These are phyloP conservation scores for Propsilocerus akamusi DNA, from an alignment of 1,140 invertebrate species.

Conservation along the genomic window DNA sequence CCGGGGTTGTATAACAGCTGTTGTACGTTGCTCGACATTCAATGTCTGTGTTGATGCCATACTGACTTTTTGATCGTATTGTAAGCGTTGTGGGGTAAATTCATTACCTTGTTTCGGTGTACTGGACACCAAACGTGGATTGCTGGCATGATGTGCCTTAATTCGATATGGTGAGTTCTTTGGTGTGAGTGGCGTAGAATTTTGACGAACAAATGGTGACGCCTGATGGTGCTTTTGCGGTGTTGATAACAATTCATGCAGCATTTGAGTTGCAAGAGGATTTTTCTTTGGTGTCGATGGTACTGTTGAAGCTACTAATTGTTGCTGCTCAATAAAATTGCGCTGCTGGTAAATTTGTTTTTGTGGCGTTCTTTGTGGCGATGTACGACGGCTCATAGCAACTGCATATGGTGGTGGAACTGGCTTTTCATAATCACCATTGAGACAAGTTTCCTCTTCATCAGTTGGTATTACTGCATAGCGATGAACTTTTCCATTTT, in stretches of 20 bases:
- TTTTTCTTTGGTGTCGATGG: slow-evolving; percentile 30
- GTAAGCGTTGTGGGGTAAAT: slow-evolving; percentile 17
- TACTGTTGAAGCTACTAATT: slow-evolving; percentile 8
- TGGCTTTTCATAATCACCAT: slow-evolving; percentile 7
- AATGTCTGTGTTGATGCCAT: slow-evolving; percentile 2
- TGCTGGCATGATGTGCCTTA: slow-evolving; percentile 25
- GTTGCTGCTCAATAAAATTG: slow-evolving; percentile 9
- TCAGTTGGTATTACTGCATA: slow-evolving; percentile 38
- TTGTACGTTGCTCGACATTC: slow-evolving; percentile 13
- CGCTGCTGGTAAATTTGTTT: slow-evolving; percentile 8
- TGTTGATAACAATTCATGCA: slow-evolving; percentile 51
- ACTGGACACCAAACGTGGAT: slow-evolving; percentile 23
- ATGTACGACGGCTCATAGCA: slow-evolving; percentile 12
- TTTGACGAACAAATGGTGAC: slow-evolving; percentile 28
- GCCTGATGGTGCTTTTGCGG: slow-evolving; percentile 36
- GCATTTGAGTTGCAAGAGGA: slow-evolving; percentile 46
- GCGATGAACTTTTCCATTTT: slow-evolving; percentile 33
- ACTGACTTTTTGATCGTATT: slow-evolving; percentile 16
- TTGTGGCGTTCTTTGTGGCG: slow-evolving; percentile 3
- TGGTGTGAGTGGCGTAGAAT: slow-evolving; percentile 19
- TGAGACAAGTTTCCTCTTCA: slow-evolving; percentile 24
- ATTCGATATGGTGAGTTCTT: slow-evolving; percentile 20
- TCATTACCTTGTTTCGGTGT: slow-evolving; percentile 22
- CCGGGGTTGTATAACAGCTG: slow-evolving; percentile 21
- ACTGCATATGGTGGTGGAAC: slow-evolving; percentile 11